Percentiles rank a stretch among this genome's conserved stretches.
Conservation (phyloP, 2,888 invertebrate species). For the Sphecodes monilicornis region DNA sequence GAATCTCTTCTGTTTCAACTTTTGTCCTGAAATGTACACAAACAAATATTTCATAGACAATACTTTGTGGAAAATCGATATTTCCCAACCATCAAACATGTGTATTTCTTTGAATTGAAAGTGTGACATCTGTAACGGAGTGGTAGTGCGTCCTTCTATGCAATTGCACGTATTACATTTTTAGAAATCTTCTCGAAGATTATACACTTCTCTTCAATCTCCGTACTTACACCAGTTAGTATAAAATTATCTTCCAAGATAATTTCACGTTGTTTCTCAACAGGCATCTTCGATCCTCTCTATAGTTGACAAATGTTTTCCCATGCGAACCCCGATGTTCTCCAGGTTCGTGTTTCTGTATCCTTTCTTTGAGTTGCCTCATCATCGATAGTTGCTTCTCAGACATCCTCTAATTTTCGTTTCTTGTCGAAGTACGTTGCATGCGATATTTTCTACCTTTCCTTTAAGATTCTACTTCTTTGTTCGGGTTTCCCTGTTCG, state of each 20-base stretch:
- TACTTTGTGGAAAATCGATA: neutral
- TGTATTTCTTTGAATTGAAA: neutral
- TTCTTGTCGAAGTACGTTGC: constrained; percentile 4
- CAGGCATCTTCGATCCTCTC: neutral
- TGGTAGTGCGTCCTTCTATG: neutral
- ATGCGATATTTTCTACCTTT: constrained; percentile 25
- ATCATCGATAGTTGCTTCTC: constrained; percentile 17
- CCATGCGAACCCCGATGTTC: neutral
- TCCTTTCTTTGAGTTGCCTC: neutral
- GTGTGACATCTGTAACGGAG: neutral
- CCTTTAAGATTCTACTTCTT: neutral
- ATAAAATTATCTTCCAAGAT: neutral
- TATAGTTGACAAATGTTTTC: neutral
- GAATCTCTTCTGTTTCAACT: neutral
- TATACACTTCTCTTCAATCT: neutral
- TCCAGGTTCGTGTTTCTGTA: neutral
- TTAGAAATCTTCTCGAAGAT: neutral
- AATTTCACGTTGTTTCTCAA: neutral
- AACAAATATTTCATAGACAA: neutral
- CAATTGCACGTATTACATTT: constrained; percentile 4
- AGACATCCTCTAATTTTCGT: constrained; percentile 25
- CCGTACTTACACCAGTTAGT: neutral
- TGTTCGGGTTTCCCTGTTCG: neutral
- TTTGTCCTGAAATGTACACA: neutral
- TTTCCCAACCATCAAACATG: neutral